Evolutionary conservation across 2,888 invertebrate genomes (phyloP).

Genomic region (Unio pictorum): DNA sequence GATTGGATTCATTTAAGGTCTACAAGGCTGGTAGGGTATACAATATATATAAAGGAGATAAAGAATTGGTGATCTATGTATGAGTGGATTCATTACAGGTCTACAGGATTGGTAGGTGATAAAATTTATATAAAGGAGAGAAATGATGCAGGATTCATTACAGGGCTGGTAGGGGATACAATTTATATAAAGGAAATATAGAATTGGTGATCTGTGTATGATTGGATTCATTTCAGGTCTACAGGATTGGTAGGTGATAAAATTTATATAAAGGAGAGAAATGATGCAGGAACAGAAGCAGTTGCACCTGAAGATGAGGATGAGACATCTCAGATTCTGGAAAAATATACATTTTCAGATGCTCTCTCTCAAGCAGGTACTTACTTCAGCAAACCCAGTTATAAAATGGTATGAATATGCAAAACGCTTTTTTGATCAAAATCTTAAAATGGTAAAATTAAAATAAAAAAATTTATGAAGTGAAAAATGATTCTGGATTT

Average conservation of each 20-base stretch:
- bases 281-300: slow-evolving; percentile 3
- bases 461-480: too few relatives aligned
- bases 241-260: slow-evolving; percentile 20
- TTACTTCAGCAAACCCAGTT: too few relatives aligned
- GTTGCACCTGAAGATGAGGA: not conserved
- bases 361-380: slow-evolving; percentile 86
- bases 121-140: slow-evolving; percentile 22
- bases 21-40: slow-evolving; percentile 20
- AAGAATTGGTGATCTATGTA: not conserved
- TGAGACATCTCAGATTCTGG: slow-evolving; percentile 72
- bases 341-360: slow-evolving; percentile 95
- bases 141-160: slow-evolving; percentile 4
- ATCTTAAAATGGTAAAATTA: too few relatives aligned
- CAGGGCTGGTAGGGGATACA: too few relatives aligned
- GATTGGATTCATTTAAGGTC: not conserved
- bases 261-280: slow-evolving; percentile 20
- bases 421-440: too few relatives aligned
- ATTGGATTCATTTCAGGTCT: not conserved
- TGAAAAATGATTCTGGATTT: too few relatives aligned
- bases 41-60: slow-evolving; percentile 20
- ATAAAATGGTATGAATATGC: too few relatives aligned
- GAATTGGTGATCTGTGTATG: too few relatives aligned
- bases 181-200: too few relatives aligned
- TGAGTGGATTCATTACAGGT: too few relatives aligned
- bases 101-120: slow-evolving; percentile 19